phyloP scores from a whole-genome alignment of 2,888 invertebrate genomes.

The Temnothorax ravouxi region DNA sequence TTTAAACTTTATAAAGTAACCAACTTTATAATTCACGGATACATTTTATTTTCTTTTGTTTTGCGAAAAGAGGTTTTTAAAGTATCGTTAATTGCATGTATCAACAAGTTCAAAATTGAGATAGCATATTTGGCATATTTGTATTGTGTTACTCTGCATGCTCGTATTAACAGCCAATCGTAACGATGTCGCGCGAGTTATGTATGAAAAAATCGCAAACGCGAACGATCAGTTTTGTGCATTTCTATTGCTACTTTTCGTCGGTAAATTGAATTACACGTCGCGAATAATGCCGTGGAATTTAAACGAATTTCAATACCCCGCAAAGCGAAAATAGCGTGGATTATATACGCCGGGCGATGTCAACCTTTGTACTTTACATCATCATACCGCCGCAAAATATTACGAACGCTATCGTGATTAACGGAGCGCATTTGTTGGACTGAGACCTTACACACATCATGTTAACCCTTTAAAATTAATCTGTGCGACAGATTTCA shows the following conservation, averaged over 20 bases:
- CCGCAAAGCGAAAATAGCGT: constrained; percentile 44
- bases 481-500: constrained; percentile 54
- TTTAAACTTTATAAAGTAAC: neutral
- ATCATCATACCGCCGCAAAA: constrained; percentile 48
- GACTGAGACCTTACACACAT: constrained; percentile 1
- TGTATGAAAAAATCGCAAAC: constrained; percentile 25
- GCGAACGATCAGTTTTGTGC: neutral
- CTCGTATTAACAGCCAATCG: neutral
- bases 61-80: neutral
- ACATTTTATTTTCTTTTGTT: neutral
- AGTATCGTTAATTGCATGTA: neutral
- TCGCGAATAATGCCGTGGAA: constrained; percentile 45
- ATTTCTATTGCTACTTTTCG: constrained; percentile 13
- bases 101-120: neutral
- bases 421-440: constrained; percentile 52
- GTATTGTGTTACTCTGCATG: neutral
- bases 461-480: constrained; percentile 54
- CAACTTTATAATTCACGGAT: neutral
- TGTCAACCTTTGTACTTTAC: constrained; percentile 58
- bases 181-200: neutral
- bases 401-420: constrained; percentile 51
- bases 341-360: constrained; percentile 36
- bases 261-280: constrained; percentile 41
- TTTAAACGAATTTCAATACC: constrained; percentile 51
- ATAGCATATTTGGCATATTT: neutral